Conservation (phyloP, 2,113 vertebrate genomes). For the Oxyruncus cristatus region DNA sequence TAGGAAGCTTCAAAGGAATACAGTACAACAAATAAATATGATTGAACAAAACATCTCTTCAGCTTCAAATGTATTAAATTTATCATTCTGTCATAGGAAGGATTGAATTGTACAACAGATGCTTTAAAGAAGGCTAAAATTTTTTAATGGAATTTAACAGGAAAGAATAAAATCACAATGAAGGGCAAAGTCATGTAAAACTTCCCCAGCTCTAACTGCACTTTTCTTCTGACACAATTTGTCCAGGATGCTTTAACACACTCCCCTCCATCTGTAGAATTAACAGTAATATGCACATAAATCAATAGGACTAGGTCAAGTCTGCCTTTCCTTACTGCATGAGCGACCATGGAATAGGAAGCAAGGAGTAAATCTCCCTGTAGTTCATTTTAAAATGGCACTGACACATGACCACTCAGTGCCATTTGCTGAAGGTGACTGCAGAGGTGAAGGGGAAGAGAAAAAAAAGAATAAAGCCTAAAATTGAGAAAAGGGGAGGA, state of each 20-base stretch:
- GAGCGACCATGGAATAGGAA: not conserved
- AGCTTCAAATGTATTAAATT: not conserved
- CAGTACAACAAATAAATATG: not conserved
- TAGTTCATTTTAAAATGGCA: not conserved
- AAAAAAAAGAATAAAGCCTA: not conserved
- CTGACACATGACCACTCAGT: not conserved
- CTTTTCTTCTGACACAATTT: not conserved
- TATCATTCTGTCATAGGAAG: not conserved
- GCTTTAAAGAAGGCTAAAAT: not conserved
- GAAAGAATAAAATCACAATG: not conserved
- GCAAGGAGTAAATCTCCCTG: not conserved
- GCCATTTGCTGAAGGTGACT: constrained; percentile 32
- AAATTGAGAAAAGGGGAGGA: not conserved
- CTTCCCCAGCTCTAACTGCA: not conserved
- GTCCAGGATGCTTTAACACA: not conserved
- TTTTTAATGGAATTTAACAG: not conserved
- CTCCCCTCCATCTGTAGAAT: not conserved
- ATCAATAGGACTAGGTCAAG: not conserved
- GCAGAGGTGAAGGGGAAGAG: not conserved
- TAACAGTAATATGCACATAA: not conserved
- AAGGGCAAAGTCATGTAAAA: not conserved
- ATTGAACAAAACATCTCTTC: not conserved
- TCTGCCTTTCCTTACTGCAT: constrained; percentile 19
- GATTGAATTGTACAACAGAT: not conserved
- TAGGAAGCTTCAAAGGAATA: not conserved